These are phyloP conservation scores for Globicephala melas DNA, from an alignment of 2,113 vertebrate genomes.

Conservation along the genomic window DNA sequence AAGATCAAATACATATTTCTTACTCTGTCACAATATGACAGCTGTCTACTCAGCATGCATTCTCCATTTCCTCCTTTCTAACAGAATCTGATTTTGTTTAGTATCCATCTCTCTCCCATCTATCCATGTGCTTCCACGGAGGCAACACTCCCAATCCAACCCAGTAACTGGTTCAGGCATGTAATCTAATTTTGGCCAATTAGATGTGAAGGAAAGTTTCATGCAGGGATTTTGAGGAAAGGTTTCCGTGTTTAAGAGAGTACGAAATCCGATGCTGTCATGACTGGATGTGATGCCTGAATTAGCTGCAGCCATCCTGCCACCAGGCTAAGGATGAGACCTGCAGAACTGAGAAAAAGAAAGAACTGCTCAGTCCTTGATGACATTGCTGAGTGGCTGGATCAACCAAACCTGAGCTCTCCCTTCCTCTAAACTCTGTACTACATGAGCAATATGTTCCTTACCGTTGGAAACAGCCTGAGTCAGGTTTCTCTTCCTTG, in stretches of 20 bases:
- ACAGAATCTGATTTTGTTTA: not conserved
- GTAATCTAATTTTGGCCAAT: not conserved
- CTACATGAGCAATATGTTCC: not conserved
- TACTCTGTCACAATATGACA: not conserved
- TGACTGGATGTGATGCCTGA: not conserved
- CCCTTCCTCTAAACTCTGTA: not conserved
- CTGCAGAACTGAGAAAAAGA: not conserved
- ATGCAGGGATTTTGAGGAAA: not conserved
- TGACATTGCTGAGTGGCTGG: not conserved
- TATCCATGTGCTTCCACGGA: not conserved
- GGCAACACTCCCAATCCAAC: not conserved
- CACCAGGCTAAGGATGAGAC: not conserved
- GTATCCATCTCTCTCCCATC: not conserved
- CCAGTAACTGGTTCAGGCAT: not conserved
- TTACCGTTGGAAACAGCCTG: not conserved
- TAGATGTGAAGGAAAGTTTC: not conserved
- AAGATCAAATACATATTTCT: not conserved
- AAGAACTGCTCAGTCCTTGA: not conserved
- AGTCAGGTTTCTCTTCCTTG: not conserved
- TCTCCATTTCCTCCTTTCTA: not conserved
- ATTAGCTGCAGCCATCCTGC: not conserved
- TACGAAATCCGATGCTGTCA: not conserved
- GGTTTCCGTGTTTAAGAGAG: not conserved
- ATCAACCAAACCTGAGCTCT: not conserved
- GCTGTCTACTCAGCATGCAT: not conserved